Conservation (phyloP, 2,113 vertebrate genomes). For the Epinephelus moara region DNA sequence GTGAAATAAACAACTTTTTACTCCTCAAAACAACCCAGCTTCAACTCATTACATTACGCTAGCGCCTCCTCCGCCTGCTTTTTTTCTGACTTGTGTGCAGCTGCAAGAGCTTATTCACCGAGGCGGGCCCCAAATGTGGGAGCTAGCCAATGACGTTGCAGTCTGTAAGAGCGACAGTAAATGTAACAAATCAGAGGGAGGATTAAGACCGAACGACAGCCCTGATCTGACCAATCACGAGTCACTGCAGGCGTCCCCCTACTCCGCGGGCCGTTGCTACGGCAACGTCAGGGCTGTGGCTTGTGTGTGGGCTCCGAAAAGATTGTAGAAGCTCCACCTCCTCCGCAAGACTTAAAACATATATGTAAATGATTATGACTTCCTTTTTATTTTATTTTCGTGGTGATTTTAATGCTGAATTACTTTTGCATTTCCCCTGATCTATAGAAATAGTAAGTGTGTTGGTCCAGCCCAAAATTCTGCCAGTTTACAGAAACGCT, state of each 20-base stretch:
- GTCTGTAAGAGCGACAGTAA: neutral
- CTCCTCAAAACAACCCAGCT: slow-evolving; percentile 1
- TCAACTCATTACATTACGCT: neutral
- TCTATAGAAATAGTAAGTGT: neutral
- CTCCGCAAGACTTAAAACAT: neutral
- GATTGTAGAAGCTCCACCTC: slow-evolving; percentile 10
- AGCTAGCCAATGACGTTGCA: slow-evolving; percentile 47
- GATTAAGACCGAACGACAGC: neutral
- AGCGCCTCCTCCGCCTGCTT: slow-evolving; percentile 29
- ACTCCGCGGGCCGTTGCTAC: slow-evolving; percentile 52
- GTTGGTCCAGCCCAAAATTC: neutral
- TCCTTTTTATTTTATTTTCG: neutral
- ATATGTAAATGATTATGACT: neutral
- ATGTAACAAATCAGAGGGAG: slow-evolving; percentile 39
- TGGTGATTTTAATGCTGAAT: neutral
- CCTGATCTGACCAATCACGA: slow-evolving; percentile 44
- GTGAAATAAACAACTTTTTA: neutral
- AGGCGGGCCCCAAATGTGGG: neutral
- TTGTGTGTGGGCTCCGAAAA: slow-evolving; percentile 35
- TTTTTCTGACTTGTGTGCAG: slow-evolving; percentile 18
- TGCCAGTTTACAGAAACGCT: neutral
- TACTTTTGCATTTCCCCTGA: neutral
- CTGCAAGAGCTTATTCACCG: slow-evolving; percentile 22
- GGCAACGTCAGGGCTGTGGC: slow-evolving; percentile 62
- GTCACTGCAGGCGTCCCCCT: neutral